These are phyloP conservation scores for silkworm (Bombyx mori) DNA, from an alignment of 1,140 invertebrate species.

Conservation along the genomic window ASM3026992v2 NC_085116.1:7698501-7699000, in stretches of 20 bases:
- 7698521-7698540: background rate
- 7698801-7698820: slow-evolving; percentile 80
- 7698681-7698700: slow-evolving; percentile 72
- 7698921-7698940: no score
- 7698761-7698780: slow-evolving; percentile 88
- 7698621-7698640: slow-evolving; percentile 55
- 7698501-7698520: no score
- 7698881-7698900: slow-evolving; percentile 15
- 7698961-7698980: no score
- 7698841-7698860: slow-evolving; percentile 71
- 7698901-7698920: no score
- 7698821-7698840: slow-evolving; percentile 79
- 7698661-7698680: slow-evolving; percentile 73
- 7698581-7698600: slow-evolving; percentile 32
- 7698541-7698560: slow-evolving; percentile 21
- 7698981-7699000: no score
- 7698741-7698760: slow-evolving; percentile 82
- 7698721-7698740: slow-evolving; percentile 76
- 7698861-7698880: slow-evolving; percentile 60
- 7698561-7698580: slow-evolving; percentile 31
- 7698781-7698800: slow-evolving; percentile 91
- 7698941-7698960: no score
- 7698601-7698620: slow-evolving; percentile 65
- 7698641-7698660: slow-evolving; percentile 65
- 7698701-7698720: slow-evolving; percentile 73